phyloP scores from a whole-genome alignment of 2,113 vertebrate species.

The Silurus asotus region DNA sequence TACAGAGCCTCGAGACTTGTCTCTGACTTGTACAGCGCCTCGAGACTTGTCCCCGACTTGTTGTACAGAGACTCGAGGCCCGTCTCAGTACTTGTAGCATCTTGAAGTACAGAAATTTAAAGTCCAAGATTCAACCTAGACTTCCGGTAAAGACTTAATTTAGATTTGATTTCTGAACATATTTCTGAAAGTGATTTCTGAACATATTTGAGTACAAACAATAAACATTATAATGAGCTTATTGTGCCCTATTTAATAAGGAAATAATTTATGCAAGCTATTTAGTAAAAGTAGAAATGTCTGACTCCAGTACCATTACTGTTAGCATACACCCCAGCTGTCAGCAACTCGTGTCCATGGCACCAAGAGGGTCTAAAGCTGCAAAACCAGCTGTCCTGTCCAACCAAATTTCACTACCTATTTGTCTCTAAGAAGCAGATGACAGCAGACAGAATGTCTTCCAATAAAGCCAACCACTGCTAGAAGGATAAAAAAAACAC shows the following conservation, averaged over 20 bases:
- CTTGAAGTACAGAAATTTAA: too few relatives aligned
- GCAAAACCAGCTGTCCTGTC: slow-evolving; percentile 29
- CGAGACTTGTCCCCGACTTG: neutral
- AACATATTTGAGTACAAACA: neutral
- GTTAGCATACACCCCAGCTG: slow-evolving; percentile 33
- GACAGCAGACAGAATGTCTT: slow-evolving; percentile 37
- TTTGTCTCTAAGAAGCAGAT: slow-evolving; percentile 13
- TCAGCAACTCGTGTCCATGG: slow-evolving; percentile 19
- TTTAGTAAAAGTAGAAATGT: neutral
- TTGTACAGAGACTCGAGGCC: neutral
- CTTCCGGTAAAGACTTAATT: neutral
- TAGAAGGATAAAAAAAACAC: slow-evolving; percentile 21
- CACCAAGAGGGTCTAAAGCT: slow-evolving; percentile 23
- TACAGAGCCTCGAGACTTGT: too few relatives aligned
- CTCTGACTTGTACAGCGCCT: too few relatives aligned
- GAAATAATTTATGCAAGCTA: neutral
- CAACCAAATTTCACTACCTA: slow-evolving; percentile 33
- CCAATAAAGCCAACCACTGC: slow-evolving; percentile 3
- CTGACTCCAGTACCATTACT: neutral
- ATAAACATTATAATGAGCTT: neutral
- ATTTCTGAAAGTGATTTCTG: neutral
- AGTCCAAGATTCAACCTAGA: too few relatives aligned
- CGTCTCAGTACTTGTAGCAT: too few relatives aligned
- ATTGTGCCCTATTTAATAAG: neutral
- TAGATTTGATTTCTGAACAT: neutral